Base-by-base conservation (phyloP, 1,140 invertebrate genomes). In the Spodoptera litura region DNA sequence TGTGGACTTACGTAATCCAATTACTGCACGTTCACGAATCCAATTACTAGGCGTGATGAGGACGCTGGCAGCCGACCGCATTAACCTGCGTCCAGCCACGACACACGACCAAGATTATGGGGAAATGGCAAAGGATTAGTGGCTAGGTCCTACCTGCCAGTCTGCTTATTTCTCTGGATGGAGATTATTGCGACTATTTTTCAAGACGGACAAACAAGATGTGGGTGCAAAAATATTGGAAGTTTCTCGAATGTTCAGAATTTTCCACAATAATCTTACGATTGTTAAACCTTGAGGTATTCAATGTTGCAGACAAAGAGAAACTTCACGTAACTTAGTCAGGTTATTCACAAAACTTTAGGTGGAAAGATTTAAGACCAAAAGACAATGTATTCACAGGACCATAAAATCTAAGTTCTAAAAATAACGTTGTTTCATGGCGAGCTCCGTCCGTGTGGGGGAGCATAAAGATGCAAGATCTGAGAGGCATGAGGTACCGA, bases 381-480 rank as follows among this genome's bases (percentile, higher is more conserved):
- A 6, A 12, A 11, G 56, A 27, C 56, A 44, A 44, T 27, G n/a
- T 58, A 27, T 58, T 11, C 8, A 12, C 11, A 27, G 9, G 11
- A 11, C 20, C 61, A 44, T 15, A 13, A 44, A 64, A 64, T 44
- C 35, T 44, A 66, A 66, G 15, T 12, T 49, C 62, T 66, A 25
- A 49, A 25, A 13, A 44, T 44, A 70, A 53, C 12, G n/a, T 35
- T 55, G 38, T 64, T 53, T 53, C 51, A 76, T 55, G 12, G 58
- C 51, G 31, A 53, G 59, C 2, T 31, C 20, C 20, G 51, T 62
- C 49, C 27, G 78, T 72, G 78, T 78, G 56, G 74, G 66, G 84
- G 78, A 82, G 80, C 85, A 82, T 88, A 80, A 89, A 88, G 89
- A 89, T 88, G 86, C 83, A 87, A 44, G 83, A 86, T 85, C 86